Evolutionary conservation across 2,888 invertebrate genomes (phyloP).

Genomic region (Metacarcinus magister): DNA sequence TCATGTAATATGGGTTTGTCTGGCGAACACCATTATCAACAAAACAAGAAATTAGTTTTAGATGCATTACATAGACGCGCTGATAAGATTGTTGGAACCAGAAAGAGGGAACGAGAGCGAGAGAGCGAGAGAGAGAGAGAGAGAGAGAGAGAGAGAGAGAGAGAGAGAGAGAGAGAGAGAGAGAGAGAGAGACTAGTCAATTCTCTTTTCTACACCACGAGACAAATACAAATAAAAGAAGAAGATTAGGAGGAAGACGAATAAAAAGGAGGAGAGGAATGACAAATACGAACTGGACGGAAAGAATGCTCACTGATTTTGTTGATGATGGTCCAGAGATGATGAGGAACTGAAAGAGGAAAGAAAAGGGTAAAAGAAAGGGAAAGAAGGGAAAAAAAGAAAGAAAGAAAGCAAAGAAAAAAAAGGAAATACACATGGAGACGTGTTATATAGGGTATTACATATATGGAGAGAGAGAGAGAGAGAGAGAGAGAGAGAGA

Average conservation of each 20-base stretch:
- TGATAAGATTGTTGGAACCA: neutral
- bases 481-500: constrained; percentile 2
- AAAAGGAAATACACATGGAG: neutral
- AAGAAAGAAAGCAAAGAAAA: neutral
- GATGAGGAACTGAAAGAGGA: constrained; percentile 10
- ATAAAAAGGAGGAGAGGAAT: neutral
- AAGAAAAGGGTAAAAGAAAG: neutral
- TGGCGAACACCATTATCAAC: neutral
- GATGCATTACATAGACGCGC: neutral
- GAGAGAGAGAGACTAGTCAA: neutral
- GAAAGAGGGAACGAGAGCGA: neutral
- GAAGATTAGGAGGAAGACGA: neutral
- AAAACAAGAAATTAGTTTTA: neutral
- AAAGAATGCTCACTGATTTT: neutral
- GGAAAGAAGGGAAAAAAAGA: neutral
- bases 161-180: neutral
- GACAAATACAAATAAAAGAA: neutral
- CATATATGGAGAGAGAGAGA: neutral
- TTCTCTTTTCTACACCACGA: neutral
- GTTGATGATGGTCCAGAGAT: neutral
- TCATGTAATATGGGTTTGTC: neutral
- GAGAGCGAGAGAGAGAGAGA: neutral
- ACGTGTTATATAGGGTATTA: no score
- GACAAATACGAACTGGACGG: neutral
- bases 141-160: neutral